Percentiles rank a stretch among this genome's conserved stretches.
Conservation (phyloP, 2,888 invertebrate species). For the Deilephila elpenor region DNA sequence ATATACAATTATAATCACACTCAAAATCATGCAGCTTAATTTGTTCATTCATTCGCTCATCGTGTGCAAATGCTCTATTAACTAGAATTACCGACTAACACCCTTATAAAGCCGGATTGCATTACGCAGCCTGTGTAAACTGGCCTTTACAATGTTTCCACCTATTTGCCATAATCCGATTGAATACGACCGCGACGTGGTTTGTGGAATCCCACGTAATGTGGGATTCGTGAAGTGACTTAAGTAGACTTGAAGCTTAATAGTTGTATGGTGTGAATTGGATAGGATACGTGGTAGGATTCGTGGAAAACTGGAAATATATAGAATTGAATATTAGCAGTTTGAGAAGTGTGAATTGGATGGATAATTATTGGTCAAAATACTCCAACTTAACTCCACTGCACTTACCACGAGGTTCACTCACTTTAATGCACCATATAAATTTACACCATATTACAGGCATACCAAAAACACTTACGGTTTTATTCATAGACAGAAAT, state of each 20-base stretch:
- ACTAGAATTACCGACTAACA: slow-evolving; percentile 17
- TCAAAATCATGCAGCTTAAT: background rate
- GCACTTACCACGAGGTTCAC: no score
- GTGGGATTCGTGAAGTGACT: background rate
- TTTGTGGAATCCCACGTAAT: background rate
- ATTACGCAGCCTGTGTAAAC: background rate
- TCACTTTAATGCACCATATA: no score
- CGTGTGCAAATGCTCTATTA: slow-evolving; percentile 6
- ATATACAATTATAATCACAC: background rate
- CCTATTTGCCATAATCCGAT: slow-evolving; percentile 16
- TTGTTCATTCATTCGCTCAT: slow-evolving; percentile 11
- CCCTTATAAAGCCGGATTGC: slow-evolving; percentile 9
- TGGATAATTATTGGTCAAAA: no score
- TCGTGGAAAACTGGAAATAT: no score
- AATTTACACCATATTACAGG: no score
- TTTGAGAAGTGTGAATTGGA: no score
- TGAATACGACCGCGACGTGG: background rate
- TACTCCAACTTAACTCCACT: no score
- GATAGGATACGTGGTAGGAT: no score
- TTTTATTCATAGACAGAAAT: no score
- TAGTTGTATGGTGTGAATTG: background rate
- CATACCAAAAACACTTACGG: no score
- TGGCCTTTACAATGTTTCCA: slow-evolving; percentile 21
- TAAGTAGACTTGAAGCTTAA: background rate
- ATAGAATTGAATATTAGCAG: background rate